phyloP scores from a whole-genome alignment of 2,888 invertebrate genomes.

The Brenthis daphne region DNA sequence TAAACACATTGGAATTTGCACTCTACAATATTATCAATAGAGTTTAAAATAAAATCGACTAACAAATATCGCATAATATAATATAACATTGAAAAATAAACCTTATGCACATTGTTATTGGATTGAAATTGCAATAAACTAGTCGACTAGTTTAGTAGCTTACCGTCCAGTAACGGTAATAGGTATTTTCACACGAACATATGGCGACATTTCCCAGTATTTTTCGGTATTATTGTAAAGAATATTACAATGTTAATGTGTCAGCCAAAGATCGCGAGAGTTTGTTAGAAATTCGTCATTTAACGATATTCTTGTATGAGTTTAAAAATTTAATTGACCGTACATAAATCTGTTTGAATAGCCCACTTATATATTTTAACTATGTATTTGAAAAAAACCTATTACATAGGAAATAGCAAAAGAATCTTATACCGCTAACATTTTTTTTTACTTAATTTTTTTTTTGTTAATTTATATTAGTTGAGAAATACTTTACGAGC shows the following conservation, averaged over 20 bases:
- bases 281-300: conserved; percentile 33
- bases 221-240: conserved; percentile 40
- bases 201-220: conserved; percentile 40
- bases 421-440: no score
- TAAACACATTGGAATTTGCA: conserved; percentile 13
- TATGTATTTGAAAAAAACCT: no score
- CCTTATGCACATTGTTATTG: not conserved
- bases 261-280: conserved; percentile 35
- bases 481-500: no score
- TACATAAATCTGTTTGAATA: not conserved
- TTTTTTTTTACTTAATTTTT: no score
- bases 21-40: not conserved
- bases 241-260: conserved; percentile 30
- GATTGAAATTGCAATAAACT: not conserved
- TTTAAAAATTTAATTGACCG: conserved; percentile 11
- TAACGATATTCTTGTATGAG: conserved; percentile 21
- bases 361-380: no score
- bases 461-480: no score
- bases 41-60: not conserved
- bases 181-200: conserved; percentile 45
- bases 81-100: not conserved
- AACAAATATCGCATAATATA: not conserved
- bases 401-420: no score
- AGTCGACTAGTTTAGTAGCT: not conserved
- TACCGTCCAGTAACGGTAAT: conserved; percentile 44